Conservation (phyloP, 2,113 vertebrate species). For the Cinclus mexicanus region DNA sequence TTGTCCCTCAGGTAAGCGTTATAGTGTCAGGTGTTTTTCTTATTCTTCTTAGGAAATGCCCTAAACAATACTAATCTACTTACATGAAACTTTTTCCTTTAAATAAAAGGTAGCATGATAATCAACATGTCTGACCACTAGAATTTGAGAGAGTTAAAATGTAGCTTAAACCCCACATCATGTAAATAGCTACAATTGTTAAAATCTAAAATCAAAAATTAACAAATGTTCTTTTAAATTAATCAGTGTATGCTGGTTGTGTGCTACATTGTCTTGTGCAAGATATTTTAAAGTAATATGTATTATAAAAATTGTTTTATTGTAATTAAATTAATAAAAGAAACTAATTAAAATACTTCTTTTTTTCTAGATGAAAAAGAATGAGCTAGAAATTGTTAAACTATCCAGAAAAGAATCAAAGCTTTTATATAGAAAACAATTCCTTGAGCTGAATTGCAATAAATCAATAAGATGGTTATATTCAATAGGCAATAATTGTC, state of each 20-base stretch:
- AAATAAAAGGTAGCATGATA: not conserved
- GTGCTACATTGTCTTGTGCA: not conserved
- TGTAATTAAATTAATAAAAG: conserved; percentile 44
- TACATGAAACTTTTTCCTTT: not conserved
- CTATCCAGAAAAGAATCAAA: conserved; percentile 21
- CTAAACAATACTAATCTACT: not conserved
- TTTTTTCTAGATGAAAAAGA: not conserved
- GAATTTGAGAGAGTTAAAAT: not conserved
- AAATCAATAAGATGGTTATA: conserved; percentile 76
- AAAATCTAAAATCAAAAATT: not conserved
- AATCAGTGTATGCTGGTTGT: not conserved
- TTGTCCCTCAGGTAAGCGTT: not conserved
- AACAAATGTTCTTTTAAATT: not conserved
- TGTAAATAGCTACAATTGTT: conserved; percentile 6
- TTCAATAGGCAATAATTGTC: conserved; percentile 84
- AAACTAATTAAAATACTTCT: conserved; percentile 25
- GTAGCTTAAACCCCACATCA: not conserved
- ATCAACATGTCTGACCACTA: not conserved
- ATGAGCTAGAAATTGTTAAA: conserved; percentile 29
- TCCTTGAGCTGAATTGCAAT: conserved; percentile 70
- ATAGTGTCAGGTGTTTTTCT: not conserved
- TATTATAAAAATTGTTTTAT: conserved; percentile 41
- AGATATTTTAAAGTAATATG: conserved; percentile 23
- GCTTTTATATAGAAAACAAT: conserved; percentile 55
- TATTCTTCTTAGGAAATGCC: not conserved